Evolutionary conservation across 2,797 vertebrate species (phyloP).

Genomic region (Oreortyx pictus): DNA sequence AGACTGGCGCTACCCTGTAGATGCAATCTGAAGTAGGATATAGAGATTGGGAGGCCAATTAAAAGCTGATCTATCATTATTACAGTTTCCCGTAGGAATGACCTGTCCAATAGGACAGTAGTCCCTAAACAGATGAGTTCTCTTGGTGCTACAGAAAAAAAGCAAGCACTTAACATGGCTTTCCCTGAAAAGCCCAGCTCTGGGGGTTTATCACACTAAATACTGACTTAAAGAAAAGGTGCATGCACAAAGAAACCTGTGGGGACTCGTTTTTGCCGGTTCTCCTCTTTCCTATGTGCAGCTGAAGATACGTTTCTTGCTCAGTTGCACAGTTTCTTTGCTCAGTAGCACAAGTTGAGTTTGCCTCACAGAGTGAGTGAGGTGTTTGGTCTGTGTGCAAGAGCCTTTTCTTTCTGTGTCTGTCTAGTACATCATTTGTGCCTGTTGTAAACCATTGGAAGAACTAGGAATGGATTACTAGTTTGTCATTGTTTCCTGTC

Average conservation of each 20-base stretch:
- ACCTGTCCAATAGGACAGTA: neutral
- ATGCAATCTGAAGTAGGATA: neutral
- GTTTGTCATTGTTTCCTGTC: neutral
- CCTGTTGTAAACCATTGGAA: neutral
- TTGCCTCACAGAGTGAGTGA: neutral
- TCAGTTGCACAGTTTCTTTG: neutral
- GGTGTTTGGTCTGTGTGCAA: fast-evolving
- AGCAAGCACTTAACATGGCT: neutral
- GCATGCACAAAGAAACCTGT: fast-evolving
- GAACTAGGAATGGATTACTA: neutral
- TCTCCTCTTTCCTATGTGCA: neutral
- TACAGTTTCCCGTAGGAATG: neutral
- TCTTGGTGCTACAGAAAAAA: neutral
- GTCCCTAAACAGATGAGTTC: neutral
- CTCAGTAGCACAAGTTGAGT: neutral
- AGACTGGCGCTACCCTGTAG: neutral
- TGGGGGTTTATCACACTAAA: neutral
- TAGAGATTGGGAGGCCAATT: neutral
- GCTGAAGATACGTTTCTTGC: neutral
- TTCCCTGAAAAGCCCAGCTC: neutral
- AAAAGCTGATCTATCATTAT: neutral
- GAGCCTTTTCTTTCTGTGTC: neutral
- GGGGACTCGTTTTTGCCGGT: neutral
- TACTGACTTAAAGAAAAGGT: neutral
- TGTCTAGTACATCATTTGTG: neutral